Conservation (phyloP, 1,140 invertebrate genomes). For the Pogonomyrmex barbatus region DNA sequence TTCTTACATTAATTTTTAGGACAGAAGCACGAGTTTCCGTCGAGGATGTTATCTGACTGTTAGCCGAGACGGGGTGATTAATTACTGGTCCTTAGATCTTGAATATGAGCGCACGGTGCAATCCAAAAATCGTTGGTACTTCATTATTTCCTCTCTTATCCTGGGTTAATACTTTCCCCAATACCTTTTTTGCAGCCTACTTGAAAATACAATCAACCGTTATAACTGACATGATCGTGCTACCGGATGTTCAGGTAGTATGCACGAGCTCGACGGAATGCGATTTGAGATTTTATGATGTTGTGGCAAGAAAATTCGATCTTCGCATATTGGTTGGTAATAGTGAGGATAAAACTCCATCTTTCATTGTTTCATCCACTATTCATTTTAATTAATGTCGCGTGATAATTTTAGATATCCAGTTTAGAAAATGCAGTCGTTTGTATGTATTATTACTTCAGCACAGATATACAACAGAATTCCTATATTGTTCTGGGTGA, state of each 20-base stretch:
- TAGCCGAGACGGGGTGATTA: constrained; percentile 89
- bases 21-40: constrained; percentile 85
- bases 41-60: constrained; percentile 89
- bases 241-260: constrained; percentile 90
- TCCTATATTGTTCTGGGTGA: constrained; percentile 90
- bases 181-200: constrained; percentile 79
- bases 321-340: constrained; percentile 85
- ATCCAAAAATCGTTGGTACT: constrained; percentile 87
- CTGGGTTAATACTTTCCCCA: neutral
- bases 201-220: constrained; percentile 87
- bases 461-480: constrained; percentile 86
- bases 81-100: constrained; percentile 90
- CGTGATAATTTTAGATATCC: constrained; percentile 83
- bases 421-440: constrained; percentile 77
- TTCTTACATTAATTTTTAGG: constrained; percentile 74
- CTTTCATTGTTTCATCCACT: neutral
- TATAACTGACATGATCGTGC: constrained; percentile 89
- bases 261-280: constrained; percentile 89
- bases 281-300: constrained; percentile 91
- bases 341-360: constrained; percentile 7
- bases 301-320: constrained; percentile 89
- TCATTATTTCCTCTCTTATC: neutral
- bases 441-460: constrained; percentile 89
- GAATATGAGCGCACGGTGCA: constrained; percentile 87
- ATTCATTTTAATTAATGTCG: neutral